phyloP scores from a whole-genome alignment of 2,113 vertebrate genomes.

The Pseudopodoces humilis region DNA sequence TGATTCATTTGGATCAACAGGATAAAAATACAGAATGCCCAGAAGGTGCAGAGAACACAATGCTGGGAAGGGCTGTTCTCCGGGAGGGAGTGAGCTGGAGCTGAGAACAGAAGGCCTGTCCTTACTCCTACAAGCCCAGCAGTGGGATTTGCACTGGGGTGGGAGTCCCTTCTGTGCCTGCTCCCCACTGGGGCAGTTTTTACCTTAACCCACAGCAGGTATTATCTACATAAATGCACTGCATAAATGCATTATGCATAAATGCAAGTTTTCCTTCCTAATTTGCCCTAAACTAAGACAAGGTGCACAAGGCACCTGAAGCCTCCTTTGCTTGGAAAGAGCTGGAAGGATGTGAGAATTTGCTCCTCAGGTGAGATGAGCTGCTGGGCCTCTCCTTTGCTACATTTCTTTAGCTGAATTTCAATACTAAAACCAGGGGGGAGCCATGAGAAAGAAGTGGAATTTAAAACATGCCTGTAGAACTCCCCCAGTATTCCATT shows the following conservation, averaged over 20 bases:
- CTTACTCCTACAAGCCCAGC: neutral
- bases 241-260: too few species aligned
- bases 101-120: neutral
- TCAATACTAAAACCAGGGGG: neutral
- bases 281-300: too few species aligned
- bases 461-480: neutral
- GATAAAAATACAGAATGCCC: constrained; percentile 9
- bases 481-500: neutral
- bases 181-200: neutral
- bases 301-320: neutral
- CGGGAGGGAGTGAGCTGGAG: neutral
- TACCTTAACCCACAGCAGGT: neutral
- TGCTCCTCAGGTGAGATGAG: neutral
- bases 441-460: neutral
- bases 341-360: neutral
- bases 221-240: neutral
- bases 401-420: neutral
- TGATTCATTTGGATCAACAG: neutral
- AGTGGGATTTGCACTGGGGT: neutral
- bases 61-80: neutral
- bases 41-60: constrained; percentile 30
- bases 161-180: neutral
- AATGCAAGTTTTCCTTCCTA: too few species aligned
- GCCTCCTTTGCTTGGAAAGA: neutral
- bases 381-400: neutral